phyloP scores from a whole-genome alignment of 1,140 invertebrate species.

The Drosophila sproati region DNA sequence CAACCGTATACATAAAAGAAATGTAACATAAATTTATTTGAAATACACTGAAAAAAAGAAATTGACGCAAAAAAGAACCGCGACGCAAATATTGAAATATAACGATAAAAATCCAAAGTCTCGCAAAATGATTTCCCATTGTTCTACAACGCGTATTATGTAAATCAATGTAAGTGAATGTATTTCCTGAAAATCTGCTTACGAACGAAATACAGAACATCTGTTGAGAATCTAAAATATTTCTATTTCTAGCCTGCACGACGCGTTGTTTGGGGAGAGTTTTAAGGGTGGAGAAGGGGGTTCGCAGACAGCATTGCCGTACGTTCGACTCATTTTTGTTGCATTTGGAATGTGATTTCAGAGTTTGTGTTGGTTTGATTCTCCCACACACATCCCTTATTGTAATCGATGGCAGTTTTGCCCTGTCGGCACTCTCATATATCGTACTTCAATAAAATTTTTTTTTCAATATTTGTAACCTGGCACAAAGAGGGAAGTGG shows the following conservation, averaged over 20 bases:
- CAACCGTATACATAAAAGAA: slow-evolving; percentile 26
- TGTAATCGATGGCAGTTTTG: slow-evolving; percentile 14
- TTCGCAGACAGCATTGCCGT: neutral
- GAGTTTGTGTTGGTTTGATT: slow-evolving; percentile 63
- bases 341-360: slow-evolving; percentile 52
- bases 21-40: slow-evolving; percentile 21
- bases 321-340: slow-evolving; percentile 18
- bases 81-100: slow-evolving; percentile 25
- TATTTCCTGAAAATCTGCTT: slow-evolving; percentile 72
- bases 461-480: slow-evolving; percentile 75
- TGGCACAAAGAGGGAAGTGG: slow-evolving; percentile 26
- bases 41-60: slow-evolving; percentile 3
- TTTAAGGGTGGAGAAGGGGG: neutral
- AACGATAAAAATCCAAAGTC: slow-evolving; percentile 9
- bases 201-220: slow-evolving; percentile 60
- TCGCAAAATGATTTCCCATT: neutral
- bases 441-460: slow-evolving; percentile 68
- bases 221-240: slow-evolving; percentile 74
- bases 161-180: slow-evolving; percentile 68
- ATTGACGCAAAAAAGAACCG: slow-evolving; percentile 7
- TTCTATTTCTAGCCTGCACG: slow-evolving; percentile 29
- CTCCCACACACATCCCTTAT: slow-evolving; percentile 3
- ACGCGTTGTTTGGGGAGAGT: neutral
- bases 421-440: slow-evolving; percentile 57
- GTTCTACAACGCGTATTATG: slow-evolving; percentile 45